Base-by-base conservation (phyloP, 2,888 invertebrate species). In the Coelopa pilipes region DNA sequence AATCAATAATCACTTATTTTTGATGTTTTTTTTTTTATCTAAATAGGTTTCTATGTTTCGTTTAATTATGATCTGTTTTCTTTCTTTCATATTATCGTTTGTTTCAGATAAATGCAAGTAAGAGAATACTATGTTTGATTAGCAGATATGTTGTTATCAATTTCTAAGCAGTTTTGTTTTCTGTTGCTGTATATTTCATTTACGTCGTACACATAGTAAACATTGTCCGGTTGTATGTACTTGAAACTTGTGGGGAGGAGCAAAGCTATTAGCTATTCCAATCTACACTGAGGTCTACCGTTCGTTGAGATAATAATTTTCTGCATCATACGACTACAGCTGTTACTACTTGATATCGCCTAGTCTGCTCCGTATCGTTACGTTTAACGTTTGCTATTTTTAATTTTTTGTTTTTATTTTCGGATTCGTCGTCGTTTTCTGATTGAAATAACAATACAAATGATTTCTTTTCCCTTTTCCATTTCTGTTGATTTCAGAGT, bases 281-380 rank as follows among this genome's bases (percentile, higher is more conserved):
- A 1, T 57, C 57, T 57, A 57, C 57, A 21, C 55, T 19, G 55
- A 55, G n/a, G 55, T 19, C 55, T 17, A 55, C n/a, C 21, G 19
- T n/a, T 19, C 15, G 21, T 57, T n/a, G 17, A 57, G 19, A 17
- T 57, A 57, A 57, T 57, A 53, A 19, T 57, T 57, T 11, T 57
- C 57, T 57, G 57, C 57, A 57, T 57, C 17, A 17, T 57, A 19
- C 19, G 57, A 57, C n/a, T 57, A 21, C 57, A 57, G 57, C 57
- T 19, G 57, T 21, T 57, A 21, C 21, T 57, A 34, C 34, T 34
- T 34, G 34, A 34, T 34, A 34, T 34, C 34, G 34, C 34, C 34
- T 34, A 7, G 34, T 34, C 34, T 34, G 34, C 21, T 57, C 21
- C 57, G 10, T 10, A n/a, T 57, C 19, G 15, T 57, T 57, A 57